These are phyloP conservation scores for Colletes latitarsis DNA, from an alignment of 1,140 invertebrate genomes.

Conservation along the genomic window DNA sequence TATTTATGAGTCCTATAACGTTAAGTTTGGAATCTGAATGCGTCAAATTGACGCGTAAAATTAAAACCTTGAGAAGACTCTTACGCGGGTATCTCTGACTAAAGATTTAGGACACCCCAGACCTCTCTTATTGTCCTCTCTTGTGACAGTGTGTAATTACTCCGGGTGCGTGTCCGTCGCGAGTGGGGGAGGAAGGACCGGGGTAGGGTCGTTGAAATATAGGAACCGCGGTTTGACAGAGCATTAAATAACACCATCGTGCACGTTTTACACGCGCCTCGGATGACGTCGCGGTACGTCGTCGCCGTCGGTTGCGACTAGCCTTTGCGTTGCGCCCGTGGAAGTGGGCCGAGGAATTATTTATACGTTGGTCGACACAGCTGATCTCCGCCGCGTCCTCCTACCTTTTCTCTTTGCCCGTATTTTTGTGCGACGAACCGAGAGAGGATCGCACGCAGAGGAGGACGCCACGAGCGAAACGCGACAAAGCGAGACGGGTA, in stretches of 20 bases:
- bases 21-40: too few relatives aligned
- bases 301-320: conserved; percentile 9
- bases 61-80: too few relatives aligned
- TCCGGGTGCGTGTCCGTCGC: conserved; percentile 5
- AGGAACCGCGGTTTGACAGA: conserved; percentile 33
- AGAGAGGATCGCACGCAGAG: background rate
- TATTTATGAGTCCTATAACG: too few relatives aligned
- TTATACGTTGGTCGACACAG: conserved; percentile 63
- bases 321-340: conserved; percentile 25
- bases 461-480: background rate
- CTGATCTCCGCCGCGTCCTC: conserved; percentile 55
- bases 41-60: too few relatives aligned
- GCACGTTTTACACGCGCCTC: background rate
- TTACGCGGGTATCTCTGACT: too few relatives aligned
- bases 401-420: conserved; percentile 55
- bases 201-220: background rate
- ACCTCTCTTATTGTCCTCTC: too few relatives aligned
- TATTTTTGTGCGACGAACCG: conserved; percentile 55
- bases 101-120: too few relatives aligned
- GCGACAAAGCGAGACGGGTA: background rate
- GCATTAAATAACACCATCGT: conserved; percentile 40
- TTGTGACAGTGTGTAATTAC: conserved; percentile 21
- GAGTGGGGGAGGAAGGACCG: background rate
- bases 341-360: conserved; percentile 66
- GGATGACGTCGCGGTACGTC: background rate